These are phyloP conservation scores for Dysidea cf. avara DNA, from an alignment of 37 sponge, comb jelly and placozoan species.

Conservation along the genomic window DNA sequence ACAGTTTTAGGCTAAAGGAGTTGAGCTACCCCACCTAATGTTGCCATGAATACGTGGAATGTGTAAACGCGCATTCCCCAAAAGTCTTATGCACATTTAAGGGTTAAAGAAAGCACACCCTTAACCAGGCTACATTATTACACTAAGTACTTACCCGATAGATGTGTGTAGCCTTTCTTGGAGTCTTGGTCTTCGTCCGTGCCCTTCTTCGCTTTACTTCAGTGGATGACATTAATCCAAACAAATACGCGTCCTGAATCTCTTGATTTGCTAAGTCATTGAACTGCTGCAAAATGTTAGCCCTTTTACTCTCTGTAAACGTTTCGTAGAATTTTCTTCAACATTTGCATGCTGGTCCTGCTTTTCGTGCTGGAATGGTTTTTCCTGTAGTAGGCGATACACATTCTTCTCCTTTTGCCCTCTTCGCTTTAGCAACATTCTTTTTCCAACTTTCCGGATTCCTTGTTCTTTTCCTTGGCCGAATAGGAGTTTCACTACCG, in stretches of 20 bases:
- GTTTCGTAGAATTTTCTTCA: not conserved
- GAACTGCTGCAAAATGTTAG: not conserved
- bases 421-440: constrained; percentile 1
- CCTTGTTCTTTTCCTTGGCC: constrained; percentile 6
- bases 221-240: not conserved
- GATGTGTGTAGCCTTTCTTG: not conserved
- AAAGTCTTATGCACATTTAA: no score
- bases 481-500: constrained; percentile 9
- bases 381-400: constrained; percentile 8
- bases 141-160: constrained; percentile 2
- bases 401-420: constrained; percentile 19
- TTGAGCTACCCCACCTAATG: no score
- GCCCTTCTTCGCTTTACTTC: not conserved
- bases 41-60: no score
- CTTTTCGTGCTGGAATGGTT: not conserved
- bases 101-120: no score
- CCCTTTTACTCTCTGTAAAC: not conserved
- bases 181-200: not conserved
- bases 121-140: no score
- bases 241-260: constrained; percentile 11
- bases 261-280: no score
- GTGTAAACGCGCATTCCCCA: no score
- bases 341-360: constrained; percentile 1
- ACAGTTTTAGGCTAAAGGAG: no score
- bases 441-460: constrained; percentile 15